A percentile compares a stretch with the other conserved stretches of the same genome.
Conservation (phyloP, 1,140 invertebrate genomes). For the Ips nitidus region DNA sequence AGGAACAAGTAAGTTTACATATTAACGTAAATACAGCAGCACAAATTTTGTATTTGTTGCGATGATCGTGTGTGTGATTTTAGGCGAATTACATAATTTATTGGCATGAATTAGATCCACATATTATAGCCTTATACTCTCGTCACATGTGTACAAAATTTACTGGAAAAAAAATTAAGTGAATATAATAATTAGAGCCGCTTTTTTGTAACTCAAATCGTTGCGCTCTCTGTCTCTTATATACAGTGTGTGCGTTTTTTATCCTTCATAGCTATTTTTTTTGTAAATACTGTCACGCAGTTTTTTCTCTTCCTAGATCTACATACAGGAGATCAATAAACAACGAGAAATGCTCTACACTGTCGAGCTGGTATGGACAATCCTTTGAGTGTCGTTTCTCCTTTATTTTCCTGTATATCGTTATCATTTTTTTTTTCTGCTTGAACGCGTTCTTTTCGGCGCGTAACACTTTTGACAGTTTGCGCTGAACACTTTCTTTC, state of each 20-base stretch:
- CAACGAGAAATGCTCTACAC: constrained; percentile 82
- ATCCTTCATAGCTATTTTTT: constrained; percentile 37
- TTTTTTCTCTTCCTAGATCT: constrained; percentile 65
- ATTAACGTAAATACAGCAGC: constrained; percentile 6
- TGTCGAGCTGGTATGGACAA: constrained; percentile 75
- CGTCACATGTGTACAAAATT: not conserved
- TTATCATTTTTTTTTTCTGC: constrained; percentile 11
- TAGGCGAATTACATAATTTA: constrained; percentile 7
- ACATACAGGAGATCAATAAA: constrained; percentile 86
- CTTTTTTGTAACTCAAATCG: not conserved
- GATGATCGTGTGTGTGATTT: constrained; percentile 5
- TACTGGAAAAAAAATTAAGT: no score
- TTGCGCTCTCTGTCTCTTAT: not conserved
- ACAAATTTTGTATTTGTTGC: not conserved
- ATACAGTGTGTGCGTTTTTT: constrained; percentile 14
- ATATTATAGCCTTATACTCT: not conserved
- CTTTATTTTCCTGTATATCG: constrained; percentile 30
- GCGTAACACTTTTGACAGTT: not conserved
- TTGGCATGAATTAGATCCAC: constrained; percentile 14
- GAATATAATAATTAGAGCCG: not conserved
- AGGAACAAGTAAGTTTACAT: constrained; percentile 77
- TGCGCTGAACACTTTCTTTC: not conserved
- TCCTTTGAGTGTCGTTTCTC: constrained; percentile 34
- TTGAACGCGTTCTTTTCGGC: constrained; percentile 4
- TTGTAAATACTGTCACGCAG: constrained; percentile 49